phyloP scores from a whole-genome alignment of 2,888 invertebrate genomes.

The Temnothorax ravouxi region DNA sequence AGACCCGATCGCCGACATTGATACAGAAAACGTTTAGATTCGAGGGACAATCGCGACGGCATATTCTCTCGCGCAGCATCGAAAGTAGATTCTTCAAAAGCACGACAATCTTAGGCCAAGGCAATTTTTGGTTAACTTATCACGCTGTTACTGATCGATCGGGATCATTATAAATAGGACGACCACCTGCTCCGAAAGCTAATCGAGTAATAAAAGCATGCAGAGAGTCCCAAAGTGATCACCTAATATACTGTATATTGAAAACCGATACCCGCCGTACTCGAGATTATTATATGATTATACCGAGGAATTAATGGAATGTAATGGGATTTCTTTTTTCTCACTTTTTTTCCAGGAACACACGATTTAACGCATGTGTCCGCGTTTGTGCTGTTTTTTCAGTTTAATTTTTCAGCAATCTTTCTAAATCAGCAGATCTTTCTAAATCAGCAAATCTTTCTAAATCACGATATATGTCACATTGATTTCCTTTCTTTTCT shows the following conservation, averaged over 20 bases:
- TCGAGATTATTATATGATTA: slow-evolving; percentile 11
- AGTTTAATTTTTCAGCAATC: not conserved
- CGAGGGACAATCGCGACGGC: not conserved
- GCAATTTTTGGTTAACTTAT: slow-evolving; percentile 29
- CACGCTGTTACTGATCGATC: not conserved
- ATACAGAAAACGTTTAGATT: not conserved
- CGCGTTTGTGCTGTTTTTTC: not conserved
- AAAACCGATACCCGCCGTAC: slow-evolving; percentile 19
- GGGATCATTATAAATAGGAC: slow-evolving; percentile 27
- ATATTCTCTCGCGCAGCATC: not conserved
- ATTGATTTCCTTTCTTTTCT: not conserved
- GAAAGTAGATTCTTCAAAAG: slow-evolving; percentile 14
- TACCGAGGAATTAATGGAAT: slow-evolving; percentile 3
- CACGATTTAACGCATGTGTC: not conserved
- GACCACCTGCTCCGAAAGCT: slow-evolving; percentile 26
- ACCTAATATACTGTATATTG: slow-evolving; percentile 29
- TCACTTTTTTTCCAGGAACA: not conserved
- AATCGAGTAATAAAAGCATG: slow-evolving; percentile 20
- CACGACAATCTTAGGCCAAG: not conserved
- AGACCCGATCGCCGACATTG: not conserved
- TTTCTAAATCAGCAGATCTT: too few relatives aligned
- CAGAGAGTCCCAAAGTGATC: slow-evolving; percentile 32
- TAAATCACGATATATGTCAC: not conserved
- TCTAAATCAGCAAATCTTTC: not conserved
- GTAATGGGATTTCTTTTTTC: not conserved